Base-by-base conservation (phyloP, 2,797 vertebrate genomes). In the Neosalanx taihuensis region DNA sequence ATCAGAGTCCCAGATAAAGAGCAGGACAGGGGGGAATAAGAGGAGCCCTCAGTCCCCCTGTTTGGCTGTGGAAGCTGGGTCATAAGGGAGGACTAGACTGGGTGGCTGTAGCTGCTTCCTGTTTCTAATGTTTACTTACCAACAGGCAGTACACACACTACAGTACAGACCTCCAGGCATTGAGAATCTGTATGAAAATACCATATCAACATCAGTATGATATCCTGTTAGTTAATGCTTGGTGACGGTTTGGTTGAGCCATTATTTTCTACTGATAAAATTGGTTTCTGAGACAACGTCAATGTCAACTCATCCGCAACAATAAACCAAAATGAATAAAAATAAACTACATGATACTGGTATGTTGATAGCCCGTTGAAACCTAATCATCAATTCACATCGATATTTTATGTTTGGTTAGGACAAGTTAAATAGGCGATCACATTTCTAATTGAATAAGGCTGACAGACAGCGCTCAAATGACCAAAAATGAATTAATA, bases 1-100 rank as follows among this genome's bases (percentile, higher is more conserved):
- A n/a, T n/a, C 20, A 23, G 56, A 20, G 20, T 9, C 56, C 56
- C 56, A 57, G 9, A 57, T 18, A 13, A 10, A 57, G 56, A 41
- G 56, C 56, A 57, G 18, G 56, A n/a, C 7, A 9, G 18, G 3
- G 10, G 56, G 18, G n/a, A 58, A 10, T n/a, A n/a, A 58, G 9
- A 46, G 41, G 41, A 46, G 41, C 1, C 41, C 13, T 12, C 9
- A 46, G 41, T 46, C 41, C 41, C 41, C 2, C 9, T 46, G 12
- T 12, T 46, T 46, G 41, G 67, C 63, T 66, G 72, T 72, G 68
- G 4, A 56, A 58, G 73, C n/a, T 67, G 61, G 31, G 76, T 59
- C 6, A 59, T 23, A 51, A 60, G 30, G n/a, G 23, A 75, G 73
- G 65, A 61, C 56, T 72, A 75, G 71, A 76, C 4, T 23, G 17